phyloP scores from a whole-genome alignment of 2,113 vertebrate genomes.

The Odobenus rosmarus region DNA sequence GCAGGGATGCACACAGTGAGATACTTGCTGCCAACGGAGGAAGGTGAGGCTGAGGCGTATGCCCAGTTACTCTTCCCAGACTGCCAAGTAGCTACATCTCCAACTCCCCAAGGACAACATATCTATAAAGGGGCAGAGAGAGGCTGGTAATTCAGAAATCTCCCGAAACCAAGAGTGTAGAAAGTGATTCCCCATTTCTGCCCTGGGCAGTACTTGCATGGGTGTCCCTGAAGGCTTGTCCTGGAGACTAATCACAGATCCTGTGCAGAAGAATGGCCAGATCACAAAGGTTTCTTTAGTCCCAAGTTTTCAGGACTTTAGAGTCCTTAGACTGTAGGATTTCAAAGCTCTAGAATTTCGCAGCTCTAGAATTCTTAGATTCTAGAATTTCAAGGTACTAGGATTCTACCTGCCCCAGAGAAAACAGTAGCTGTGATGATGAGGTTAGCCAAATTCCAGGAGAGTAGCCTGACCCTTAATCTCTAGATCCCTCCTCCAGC shows the following conservation, averaged over 20 bases:
- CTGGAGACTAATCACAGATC: not conserved
- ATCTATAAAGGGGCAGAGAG: not conserved
- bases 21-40: not conserved
- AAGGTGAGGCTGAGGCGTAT: not conserved
- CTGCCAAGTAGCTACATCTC: not conserved
- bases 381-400: not conserved
- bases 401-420: not conserved
- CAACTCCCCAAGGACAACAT: not conserved
- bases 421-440: not conserved
- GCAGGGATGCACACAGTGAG: not conserved
- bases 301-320: not conserved
- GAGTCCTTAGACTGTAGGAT: not conserved
- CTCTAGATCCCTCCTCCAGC: not conserved
- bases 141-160: not conserved
- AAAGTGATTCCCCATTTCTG: not conserved
- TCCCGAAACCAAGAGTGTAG: not conserved
- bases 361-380: not conserved
- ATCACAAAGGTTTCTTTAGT: not conserved
- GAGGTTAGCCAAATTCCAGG: not conserved
- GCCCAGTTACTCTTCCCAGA: not conserved
- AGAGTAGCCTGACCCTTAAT: not conserved
- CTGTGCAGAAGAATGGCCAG: not conserved
- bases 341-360: not conserved
- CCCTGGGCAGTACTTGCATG: accelerated
- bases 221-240: not conserved